These are phyloP conservation scores for Neodontobutis hainanensis DNA, from an alignment of 2,113 vertebrate genomes.

Conservation along the genomic window DNA sequence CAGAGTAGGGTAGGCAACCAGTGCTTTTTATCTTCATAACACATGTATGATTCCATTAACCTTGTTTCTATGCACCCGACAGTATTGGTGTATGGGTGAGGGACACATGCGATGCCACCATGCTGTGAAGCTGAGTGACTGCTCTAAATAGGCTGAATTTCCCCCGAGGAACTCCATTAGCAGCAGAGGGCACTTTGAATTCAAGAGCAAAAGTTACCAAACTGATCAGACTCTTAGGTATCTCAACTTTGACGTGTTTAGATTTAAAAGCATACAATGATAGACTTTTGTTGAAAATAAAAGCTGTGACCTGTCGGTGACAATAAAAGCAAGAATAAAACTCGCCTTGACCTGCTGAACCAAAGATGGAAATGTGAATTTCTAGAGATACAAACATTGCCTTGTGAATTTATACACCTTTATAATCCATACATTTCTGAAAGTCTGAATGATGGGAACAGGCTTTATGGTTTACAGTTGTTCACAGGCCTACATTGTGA, in stretches of 20 bases:
- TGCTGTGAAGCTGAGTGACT: constrained; percentile 1
- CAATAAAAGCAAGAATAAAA: too few relatives aligned
- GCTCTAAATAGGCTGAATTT: neutral
- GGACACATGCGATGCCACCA: neutral
- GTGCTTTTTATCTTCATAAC: too few relatives aligned
- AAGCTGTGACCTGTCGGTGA: neutral
- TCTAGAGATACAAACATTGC: too few relatives aligned
- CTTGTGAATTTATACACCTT: too few relatives aligned
- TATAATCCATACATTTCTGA: too few relatives aligned
- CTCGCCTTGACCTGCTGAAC: too few relatives aligned
- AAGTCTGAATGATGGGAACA: too few relatives aligned
- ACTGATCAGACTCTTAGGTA: too few relatives aligned
- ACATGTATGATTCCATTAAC: neutral
- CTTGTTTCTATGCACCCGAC: neutral
- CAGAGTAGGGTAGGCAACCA: constrained; percentile 32
- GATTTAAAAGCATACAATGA: neutral
- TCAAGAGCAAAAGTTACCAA: neutral
- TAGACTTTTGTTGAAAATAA: neutral
- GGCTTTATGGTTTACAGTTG: too few relatives aligned
- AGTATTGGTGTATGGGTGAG: neutral
- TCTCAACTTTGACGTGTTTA: neutral
- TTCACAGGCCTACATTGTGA: too few relatives aligned
- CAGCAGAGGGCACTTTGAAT: neutral
- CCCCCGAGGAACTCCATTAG: neutral
- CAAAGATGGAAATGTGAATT: too few relatives aligned